Base-by-base conservation (phyloP, 1,140 invertebrate species). In the Ctenoplectra terminalis region DNA sequence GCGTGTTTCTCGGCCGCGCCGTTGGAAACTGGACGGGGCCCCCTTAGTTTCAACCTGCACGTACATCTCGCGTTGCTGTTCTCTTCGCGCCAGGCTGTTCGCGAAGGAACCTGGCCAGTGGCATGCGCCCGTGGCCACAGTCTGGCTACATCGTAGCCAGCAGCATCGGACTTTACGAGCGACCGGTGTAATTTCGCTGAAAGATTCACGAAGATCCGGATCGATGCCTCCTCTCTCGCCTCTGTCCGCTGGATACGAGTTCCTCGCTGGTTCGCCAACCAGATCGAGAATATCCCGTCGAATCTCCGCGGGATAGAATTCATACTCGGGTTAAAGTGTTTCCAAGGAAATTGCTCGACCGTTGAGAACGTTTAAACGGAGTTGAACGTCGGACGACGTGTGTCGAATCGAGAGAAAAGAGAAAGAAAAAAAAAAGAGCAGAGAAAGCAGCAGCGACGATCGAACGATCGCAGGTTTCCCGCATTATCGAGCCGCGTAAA, bases 171-270 rank as follows among this genome's bases (percentile, higher is more conserved):
- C 40, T 90, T 90, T 89, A 90, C 88, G 83, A 90, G 81, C 88
- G 50, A 69, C 71, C 85, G 84, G 75, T 87, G 89, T 87, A 90
- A 91, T 91, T 91, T 90, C 85, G 83, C 64, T 85, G 86, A 85
- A 84, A 87, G 90, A 90, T 91, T 90, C 90, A 89, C 90, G 86
- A 88, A 90, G 90, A 92, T 90, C 89, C 90, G 90, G 90, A 91
- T 91, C 88, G 90, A 91, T 90, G 46, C 67, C 23, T 43, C 60
- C 46, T 37, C 31, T 8, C 31, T 64, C n/a, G 13, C 40, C 6
- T n/a, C 26, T 23, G 8, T 61, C 13, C 71, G 29, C 11, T 0
- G 8, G 4, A 13, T 6, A 7, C 34, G 2, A 17, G 67, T 70
- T 52, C 23, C 48, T 0, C 31, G 29, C 20, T 34, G 67, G 48